Conservation (phyloP, 2,797 vertebrate species). For the Premnoplex brunnescens region DNA sequence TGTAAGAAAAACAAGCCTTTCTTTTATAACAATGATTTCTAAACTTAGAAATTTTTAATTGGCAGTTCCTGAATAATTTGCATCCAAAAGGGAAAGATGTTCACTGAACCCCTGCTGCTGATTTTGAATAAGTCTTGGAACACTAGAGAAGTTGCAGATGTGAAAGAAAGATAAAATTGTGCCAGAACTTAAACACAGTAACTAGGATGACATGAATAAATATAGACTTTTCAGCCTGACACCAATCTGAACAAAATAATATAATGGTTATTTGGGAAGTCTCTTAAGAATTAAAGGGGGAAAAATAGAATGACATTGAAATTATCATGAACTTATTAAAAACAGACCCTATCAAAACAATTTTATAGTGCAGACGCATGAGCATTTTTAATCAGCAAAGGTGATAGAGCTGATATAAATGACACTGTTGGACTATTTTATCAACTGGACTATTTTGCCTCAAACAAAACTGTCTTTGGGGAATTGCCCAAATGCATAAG, state of each 20-base stretch:
- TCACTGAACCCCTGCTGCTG: constrained; percentile 26
- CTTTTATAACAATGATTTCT: constrained; percentile 24
- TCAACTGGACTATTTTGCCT: neutral
- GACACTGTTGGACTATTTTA: neutral
- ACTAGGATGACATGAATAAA: constrained; percentile 39
- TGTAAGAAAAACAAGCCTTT: constrained; percentile 10
- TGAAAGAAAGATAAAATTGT: constrained; percentile 43
- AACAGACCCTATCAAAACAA: neutral
- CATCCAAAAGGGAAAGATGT: constrained; percentile 43
- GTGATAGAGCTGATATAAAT: neutral
- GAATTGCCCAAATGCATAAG: neutral
- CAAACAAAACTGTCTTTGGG: neutral
- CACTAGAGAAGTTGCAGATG: constrained; percentile 25
- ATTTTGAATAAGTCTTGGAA: constrained; percentile 48
- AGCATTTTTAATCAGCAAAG: neutral
- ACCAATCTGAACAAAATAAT: constrained; percentile 27
- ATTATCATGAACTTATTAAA: neutral
- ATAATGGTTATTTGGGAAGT: neutral
- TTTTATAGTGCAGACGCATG: neutral
- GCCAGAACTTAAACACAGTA: constrained; percentile 33
- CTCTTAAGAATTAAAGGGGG: neutral
- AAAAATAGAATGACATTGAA: constrained; percentile 4
- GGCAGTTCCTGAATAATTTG: constrained; percentile 24
- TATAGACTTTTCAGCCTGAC: constrained; percentile 7
- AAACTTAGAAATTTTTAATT: constrained; percentile 47